Evolutionary conservation across 2,888 invertebrate species (phyloP), one percentile per base, ranked within the genome.

Genomic region (Phanerotoma sp.): DNA sequence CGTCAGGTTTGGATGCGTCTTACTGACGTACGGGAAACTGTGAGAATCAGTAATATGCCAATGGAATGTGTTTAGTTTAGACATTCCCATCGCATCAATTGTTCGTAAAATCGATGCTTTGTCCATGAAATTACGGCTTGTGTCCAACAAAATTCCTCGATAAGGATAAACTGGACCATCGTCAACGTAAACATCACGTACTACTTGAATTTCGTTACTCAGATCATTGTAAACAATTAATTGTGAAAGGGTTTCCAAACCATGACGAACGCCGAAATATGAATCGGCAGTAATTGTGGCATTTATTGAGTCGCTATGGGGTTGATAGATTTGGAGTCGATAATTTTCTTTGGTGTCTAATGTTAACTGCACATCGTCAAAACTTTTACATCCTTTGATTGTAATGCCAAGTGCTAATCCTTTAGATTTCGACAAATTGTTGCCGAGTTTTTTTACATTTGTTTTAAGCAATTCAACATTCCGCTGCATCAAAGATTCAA

Each of bases 41-140:
- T 96, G 95, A 15, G 91, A 89, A 77, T 97, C 97, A 0, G 91
- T 92, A 49, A 93, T 89, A 69, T 93, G 92, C 96, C 96, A 96
- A 71, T 97, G 96, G 79, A 97, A 90, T 0, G 91, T 89, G 73
- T 96, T 97, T 66, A 96, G 72, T 75, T 96, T 97, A 22, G 91
- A 90, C 72, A 88, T 85, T 0, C 90, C 87, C 94, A 96, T 96
- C 1, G 85, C 94, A 68, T 94, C 93, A 66, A 97, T 81, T 9
- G 91, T 89, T 13, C 83, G 79, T 68, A 89, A 85, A 56, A 93
- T 88, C 0, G 86, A 79, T 1, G 85, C 84, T 7, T 91, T 82
- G 9, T 85, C 83, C 65, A 91, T 83, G 72, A 84, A 98, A 76
- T 96, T 96, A 32, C 98, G 84, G 0, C 95, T 84, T 0, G 97